Base-by-base conservation (phyloP, 1,140 invertebrate species). In the Gerris buenoi region DNA sequence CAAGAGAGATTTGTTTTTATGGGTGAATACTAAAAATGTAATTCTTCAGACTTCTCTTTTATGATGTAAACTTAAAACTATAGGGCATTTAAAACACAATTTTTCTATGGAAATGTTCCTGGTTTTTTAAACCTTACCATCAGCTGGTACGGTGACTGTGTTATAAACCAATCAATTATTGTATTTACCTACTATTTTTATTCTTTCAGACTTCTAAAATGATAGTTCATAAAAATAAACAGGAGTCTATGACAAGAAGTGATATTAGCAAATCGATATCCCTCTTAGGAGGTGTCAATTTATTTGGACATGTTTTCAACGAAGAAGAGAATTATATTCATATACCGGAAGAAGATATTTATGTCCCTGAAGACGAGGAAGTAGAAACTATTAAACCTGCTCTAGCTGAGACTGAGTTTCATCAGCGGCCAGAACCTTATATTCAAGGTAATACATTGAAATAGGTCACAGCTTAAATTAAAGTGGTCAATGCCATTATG, bases 221-320 rank as follows among this genome's bases (percentile, higher is more conserved):
- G 2, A 27, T 66, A 10, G 22, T 71, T 23, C 46, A 66, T 22
- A 67, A 68, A 62, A 68, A 69, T 26, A 71, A 68, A 66, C 66
- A 66, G 25, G 61, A 58, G 63, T 69, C 65, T 26, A 63, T 71
- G 1, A 67, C 67, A 1, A 71, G 66, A 27, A 26, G 56, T 13
- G 70, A 71, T 67, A 68, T 71, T 2, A 71, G 65, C 26, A 71
- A 67, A 65, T 68, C 67, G 18, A 60, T 71, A 33, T 27, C 69
- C 23, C 18, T 66, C 2, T 28, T 68, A 2, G 64, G 68, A 25
- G 64, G 33, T 27, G 57, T 46, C 13, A 27, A 60, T 29, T 28
- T 71, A 23, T 69, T 62, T 65, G 70, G 70, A 0, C 70, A 71
- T 26, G 27, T 25, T 33, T 60, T 25, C 13, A 29, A 58, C 15